phyloP scores from a whole-genome alignment of 35 echinoderm and acorn worm species.

The Patiria miniata region DNA sequence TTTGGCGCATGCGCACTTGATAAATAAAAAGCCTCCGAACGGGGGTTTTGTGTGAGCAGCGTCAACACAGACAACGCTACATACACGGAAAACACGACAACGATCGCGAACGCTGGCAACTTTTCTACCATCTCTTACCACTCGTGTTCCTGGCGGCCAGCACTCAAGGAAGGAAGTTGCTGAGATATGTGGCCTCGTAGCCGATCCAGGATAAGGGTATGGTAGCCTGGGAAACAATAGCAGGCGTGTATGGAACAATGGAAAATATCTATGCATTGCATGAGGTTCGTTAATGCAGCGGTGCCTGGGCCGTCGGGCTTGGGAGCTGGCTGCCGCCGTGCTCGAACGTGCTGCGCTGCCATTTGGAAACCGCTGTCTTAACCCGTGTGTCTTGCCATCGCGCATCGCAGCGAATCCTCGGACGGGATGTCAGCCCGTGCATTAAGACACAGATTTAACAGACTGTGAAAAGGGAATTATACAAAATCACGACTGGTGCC shows the following conservation, averaged over 20 bases:
- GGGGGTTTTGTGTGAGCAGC: slow-evolving; percentile 20
- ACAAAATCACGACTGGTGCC: not conserved
- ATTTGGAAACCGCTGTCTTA: not conserved
- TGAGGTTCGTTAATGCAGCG: slow-evolving; percentile 4
- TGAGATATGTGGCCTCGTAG: not conserved
- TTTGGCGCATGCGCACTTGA: slow-evolving; percentile 59
- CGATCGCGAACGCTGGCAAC: not conserved
- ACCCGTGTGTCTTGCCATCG: not conserved
- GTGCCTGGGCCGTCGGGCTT: not conserved
- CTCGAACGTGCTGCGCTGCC: not conserved
- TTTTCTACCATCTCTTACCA: slow-evolving; percentile 6
- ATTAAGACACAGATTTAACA: slow-evolving; percentile 1
- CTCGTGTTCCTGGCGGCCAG: not conserved
- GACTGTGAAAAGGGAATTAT: slow-evolving; percentile 7
- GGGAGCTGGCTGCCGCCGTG: not conserved
- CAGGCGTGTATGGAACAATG: slow-evolving; percentile 10
- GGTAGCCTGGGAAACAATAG: slow-evolving; percentile 14
- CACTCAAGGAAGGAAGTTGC: not conserved
- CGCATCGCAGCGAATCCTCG: not conserved
- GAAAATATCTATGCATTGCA: slow-evolving; percentile 10
- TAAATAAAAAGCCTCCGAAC: slow-evolving; percentile 46
- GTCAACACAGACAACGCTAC: slow-evolving; percentile 27
- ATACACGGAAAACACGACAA: slow-evolving; percentile 16
- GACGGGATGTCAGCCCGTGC: not conserved
- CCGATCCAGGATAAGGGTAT: not conserved